phyloP scores from a whole-genome alignment of 1,140 invertebrate genomes.

The Melanaphis sacchari region DNA sequence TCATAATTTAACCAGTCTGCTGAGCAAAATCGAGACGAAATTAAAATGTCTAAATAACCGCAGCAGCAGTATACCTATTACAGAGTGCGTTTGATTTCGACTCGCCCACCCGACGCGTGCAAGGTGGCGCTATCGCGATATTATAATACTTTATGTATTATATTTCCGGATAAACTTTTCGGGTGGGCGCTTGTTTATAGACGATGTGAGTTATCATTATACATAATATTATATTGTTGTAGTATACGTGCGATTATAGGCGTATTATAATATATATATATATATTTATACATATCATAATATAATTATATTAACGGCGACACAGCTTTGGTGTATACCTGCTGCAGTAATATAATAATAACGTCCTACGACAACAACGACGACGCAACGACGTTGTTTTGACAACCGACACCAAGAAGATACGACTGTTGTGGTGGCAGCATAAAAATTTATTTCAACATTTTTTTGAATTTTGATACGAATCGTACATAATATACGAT shows the following conservation, averaged over 20 bases:
- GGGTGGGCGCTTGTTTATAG: slow-evolving; percentile 1
- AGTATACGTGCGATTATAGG: too few species aligned
- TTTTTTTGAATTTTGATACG: too few species aligned
- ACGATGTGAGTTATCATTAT: not conserved
- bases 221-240: not conserved
- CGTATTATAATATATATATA: too few species aligned
- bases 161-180: not conserved
- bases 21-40: not conserved
- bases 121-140: not conserved
- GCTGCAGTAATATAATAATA: not conserved
- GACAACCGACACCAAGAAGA: not conserved
- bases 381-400: not conserved
- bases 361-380: not conserved
- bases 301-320: not conserved
- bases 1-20: not conserved
- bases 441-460: too few species aligned
- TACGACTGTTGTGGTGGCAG: too few species aligned
- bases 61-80: not conserved
- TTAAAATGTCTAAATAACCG: not conserved
- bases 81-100: not conserved
- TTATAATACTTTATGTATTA: not conserved
- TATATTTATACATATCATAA: not conserved
- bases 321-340: not conserved
- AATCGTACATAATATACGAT: too few species aligned
- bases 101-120: not conserved